Evolutionary conservation across 2,113 vertebrate genomes (phyloP).

Genomic region (Benitochromis conjunctus): DNA sequence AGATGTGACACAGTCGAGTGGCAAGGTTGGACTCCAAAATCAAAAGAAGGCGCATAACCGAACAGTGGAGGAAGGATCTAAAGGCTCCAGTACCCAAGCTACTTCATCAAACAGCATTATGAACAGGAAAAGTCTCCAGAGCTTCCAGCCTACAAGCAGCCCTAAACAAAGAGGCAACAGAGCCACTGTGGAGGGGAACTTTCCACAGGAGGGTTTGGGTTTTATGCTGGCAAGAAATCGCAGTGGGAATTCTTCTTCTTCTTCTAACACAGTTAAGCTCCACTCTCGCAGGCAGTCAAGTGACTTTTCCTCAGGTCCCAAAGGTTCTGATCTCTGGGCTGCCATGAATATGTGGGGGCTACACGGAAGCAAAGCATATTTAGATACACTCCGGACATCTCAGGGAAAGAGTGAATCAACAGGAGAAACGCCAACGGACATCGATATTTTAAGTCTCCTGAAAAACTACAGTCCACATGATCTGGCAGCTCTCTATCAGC

Average conservation of each 20-base stretch:
- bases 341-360: conserved; percentile 63
- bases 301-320: conserved; percentile 43
- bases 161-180: conserved; percentile 65
- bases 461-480: conserved; percentile 91
- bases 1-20: conserved; percentile 6
- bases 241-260: conserved; percentile 20
- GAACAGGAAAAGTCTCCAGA: conserved; percentile 5
- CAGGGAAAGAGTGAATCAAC: conserved; percentile 76
- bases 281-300: conserved; percentile 45
- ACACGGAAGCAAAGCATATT: conserved; percentile 48
- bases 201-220: conserved; percentile 67
- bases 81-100: conserved; percentile 1
- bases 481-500: conserved; percentile 86
- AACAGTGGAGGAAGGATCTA: conserved; percentile 21
- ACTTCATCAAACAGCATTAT: conserved; percentile 12
- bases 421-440: conserved; percentile 77
- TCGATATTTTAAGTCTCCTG: conserved; percentile 86
- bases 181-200: conserved; percentile 68
- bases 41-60: conserved; percentile 46
- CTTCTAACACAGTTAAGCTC: conserved; percentile 30
- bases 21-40: conserved; percentile 9
- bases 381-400: conserved; percentile 58
- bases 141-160: conserved; percentile 18
- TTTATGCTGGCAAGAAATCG: conserved; percentile 78
- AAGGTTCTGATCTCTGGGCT: conserved; percentile 64